Base-by-base conservation (phyloP, 2,888 invertebrate genomes). In the Xestia xanthographa region DNA sequence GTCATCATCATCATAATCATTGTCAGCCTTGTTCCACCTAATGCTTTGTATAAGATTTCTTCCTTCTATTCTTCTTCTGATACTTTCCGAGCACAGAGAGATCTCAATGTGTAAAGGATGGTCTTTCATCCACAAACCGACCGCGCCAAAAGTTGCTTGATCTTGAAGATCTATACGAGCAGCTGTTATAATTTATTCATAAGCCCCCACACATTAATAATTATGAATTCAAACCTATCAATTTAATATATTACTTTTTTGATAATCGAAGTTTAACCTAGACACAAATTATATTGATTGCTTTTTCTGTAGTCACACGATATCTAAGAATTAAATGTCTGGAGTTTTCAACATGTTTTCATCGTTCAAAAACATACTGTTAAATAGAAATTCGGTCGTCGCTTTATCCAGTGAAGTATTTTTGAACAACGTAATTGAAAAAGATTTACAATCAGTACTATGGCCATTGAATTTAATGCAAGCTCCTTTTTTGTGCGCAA, bases 391-490 rank as follows among this genome's bases (percentile, higher is more conserved):
- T 5, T n/a, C n/a, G n/a, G 17, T 17, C 17, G n/a, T 12, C n/a
- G n/a, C 5, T 29, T 9, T 22, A 0, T 38, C 14, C 14, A 56
- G 63, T 14, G 22, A 79, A 41, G 9, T 11, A 34, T 26, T 41
- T 12, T 6, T 5, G 6, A 50, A 66, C 8, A 41, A 80, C 9
- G 2, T 50, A 5, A 43, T 79, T n/a, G 66, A 63, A 20, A 45
- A 60, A 41, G 45, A 80, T 41, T 53, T 80, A 20, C 75, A 80
- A 80, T 74, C 81, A n/a, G 65, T 65, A 6, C 58, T 79, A 9
- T 74, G 29, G 58, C 79, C 79, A 22, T 29, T 79, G 58, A 73
- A 79, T 79, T 56, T 79, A 29, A 80, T 79, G 80, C 43, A 72
- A 48, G 67, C 26, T 43, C 14, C 34, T 11, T 68, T 73, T 38